A percentile compares a stretch with the other conserved stretches of the same genome.
Conservation (phyloP, 2,888 invertebrate genomes). For the Acronicta alni region DNA sequence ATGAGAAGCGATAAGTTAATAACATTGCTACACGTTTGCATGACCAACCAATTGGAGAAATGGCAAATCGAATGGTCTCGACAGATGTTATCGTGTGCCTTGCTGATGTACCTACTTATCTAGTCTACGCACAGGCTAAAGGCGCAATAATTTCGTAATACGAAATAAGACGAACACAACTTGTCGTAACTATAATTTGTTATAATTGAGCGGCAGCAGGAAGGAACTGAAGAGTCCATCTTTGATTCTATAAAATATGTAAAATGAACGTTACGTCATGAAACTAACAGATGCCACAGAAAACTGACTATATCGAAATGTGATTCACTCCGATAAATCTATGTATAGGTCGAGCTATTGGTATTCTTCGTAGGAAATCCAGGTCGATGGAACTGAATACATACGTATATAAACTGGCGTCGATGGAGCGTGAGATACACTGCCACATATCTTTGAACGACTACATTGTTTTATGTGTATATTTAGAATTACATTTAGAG, state of each 20-base stretch:
- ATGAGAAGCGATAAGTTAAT: conserved; percentile 64
- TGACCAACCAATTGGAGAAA: conserved; percentile 68
- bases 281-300: conserved; percentile 36
- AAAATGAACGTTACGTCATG: conserved; percentile 28
- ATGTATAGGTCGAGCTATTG: conserved; percentile 66
- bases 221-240: conserved; percentile 19
- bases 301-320: conserved; percentile 48
- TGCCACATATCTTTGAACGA: conserved; percentile 61
- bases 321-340: conserved; percentile 58
- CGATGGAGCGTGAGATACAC: conserved; percentile 69
- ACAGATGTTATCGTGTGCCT: conserved; percentile 57
- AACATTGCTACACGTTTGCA: conserved; percentile 64
- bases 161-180: no score
- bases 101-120: conserved; percentile 45
- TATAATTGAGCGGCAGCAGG: conserved; percentile 14
- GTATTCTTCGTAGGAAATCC: conserved; percentile 73
- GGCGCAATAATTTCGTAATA: conserved; percentile 46
- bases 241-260: conserved; percentile 19
- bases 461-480: conserved; percentile 68
- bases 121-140: conserved; percentile 36
- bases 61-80: conserved; percentile 60
- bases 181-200: conserved; percentile 27
- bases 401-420: conserved; percentile 61
- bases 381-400: conserved; percentile 70
- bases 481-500: conserved; percentile 66